Base-by-base conservation (phyloP, 2,888 invertebrate genomes). In the Apamea anceps region DNA sequence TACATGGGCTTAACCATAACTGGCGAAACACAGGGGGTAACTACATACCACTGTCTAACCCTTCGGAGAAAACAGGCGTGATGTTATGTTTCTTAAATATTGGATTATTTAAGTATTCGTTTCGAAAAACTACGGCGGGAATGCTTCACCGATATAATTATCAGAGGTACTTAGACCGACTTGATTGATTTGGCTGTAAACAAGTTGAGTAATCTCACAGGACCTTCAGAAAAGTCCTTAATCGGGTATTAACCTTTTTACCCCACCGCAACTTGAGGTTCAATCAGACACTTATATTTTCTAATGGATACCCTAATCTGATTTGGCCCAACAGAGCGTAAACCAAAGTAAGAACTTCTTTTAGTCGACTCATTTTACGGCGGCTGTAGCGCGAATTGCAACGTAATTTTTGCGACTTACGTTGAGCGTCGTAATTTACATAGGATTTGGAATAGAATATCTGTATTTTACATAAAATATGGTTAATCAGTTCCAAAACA, bases 221-320 rank as follows among this genome's bases (percentile, higher is more conserved):
- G 57, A 28, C 48, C 37, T 48, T n/a, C 18, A 57, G 18, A 66
- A 48, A 57, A 57, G 10, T n/a, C 32, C 32, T 13, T 42, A 42
- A 84, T 77, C 54, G 54, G n/a, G n/a, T 57, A 57, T 65, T 78
- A 78, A 78, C 48, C 84, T 72, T 79, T 76, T 83, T 42, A n/a
- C 28, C 7, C 13, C 70, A 60, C 68, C 48, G 25, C 79, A 70
- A 51, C 60, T 82, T 60, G 42, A 65, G 57, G 32, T 70, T 65
- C 32, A 71, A 32, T 51, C 32, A 60, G 32, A 65, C n/a, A 51
- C 15, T 70, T 48, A n/a, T n/a, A 32, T 60, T 51, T 60, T 51
- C 1, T 66, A 45, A 82, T 12, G 32, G 57, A 51, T 2, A 48
- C 12, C 18, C 18, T 66, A 42, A 42, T 74, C 42, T 37, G 25